Evolutionary conservation across 2,888 invertebrate species (phyloP).

Genomic region (Macrophya alboannulata): DNA sequence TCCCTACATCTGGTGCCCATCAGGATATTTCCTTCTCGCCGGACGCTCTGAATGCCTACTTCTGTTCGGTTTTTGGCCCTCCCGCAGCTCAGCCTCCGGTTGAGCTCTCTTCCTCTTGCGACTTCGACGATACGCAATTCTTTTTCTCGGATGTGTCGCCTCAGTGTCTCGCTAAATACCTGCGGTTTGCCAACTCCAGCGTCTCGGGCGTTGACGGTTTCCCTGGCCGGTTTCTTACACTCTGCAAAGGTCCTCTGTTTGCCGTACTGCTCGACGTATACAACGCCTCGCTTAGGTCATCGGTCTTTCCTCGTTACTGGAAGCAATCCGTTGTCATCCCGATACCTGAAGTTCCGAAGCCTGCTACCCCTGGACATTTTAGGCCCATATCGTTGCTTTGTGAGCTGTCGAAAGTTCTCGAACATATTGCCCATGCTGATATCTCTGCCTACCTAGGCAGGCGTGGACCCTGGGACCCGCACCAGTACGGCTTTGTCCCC

Average conservation of each 20-base stretch:
- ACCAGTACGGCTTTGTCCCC: conserved; percentile 68
- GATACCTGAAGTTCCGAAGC: conserved; percentile 61
- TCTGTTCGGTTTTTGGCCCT: not conserved
- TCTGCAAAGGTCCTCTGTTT: conserved; percentile 18
- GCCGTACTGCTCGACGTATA: conserved; percentile 51
- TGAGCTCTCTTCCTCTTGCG: not conserved
- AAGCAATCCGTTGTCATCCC: conserved; percentile 64
- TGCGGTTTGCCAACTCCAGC: not conserved
- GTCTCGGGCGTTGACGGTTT: not conserved
- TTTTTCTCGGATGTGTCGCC: not conserved
- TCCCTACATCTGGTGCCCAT: too few species aligned
- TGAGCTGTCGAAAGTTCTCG: conserved; percentile 63
- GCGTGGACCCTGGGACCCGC: conserved; percentile 61
- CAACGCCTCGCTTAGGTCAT: conserved; percentile 40
- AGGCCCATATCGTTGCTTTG: conserved; percentile 66
- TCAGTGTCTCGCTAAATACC: not conserved
- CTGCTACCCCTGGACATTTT: conserved; percentile 59
- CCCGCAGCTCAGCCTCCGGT: not conserved
- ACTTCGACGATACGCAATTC: conserved; percentile 5
- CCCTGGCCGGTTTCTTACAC: not conserved
- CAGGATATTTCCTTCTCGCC: not conserved
- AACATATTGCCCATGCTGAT: conserved; percentile 61
- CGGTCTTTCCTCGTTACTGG: conserved; percentile 63
- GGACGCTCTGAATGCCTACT: not conserved
- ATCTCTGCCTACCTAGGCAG: conserved; percentile 59